Evolutionary conservation across 2,888 invertebrate species (phyloP), one percentile per base, ranked within the genome.

Genomic region (Trachelus stipa): DNA sequence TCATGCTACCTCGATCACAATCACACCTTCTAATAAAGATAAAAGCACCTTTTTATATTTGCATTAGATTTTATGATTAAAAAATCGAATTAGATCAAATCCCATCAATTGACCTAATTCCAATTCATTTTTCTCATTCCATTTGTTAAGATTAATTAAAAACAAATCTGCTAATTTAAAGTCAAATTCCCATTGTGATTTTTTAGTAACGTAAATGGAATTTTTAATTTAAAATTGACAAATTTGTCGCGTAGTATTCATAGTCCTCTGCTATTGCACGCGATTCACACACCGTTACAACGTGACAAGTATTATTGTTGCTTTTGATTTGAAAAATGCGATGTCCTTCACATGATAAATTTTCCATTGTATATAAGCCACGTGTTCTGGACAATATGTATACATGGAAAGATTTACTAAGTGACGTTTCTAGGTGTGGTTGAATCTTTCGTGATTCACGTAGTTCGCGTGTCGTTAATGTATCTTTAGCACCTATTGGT

Each of bases 371-470:
- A 56, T 23, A 23, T 2, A 23, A 56, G 56, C 23, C 56, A 56
- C 23, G 56, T 56, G 23, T 2, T 56, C 56, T 23, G 56, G 9
- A 56, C 56, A 56, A 56, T 56, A 23, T 23, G 2, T 56, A 23
- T 56, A 23, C 23, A 23, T 23, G 2, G 9, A 56, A 15, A 56
- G 56, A 23, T 56, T 56, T 23, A 56, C 56, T 56, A 33, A 31
- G 31, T 12, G 71, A 71, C 30, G n/a, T 69, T 78, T 71, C 68
- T 68, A 56, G 77, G 75, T 34, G 78, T 31, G 81, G 77, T 75
- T 71, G 34, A 33, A 31, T 74, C 73, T 79, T 74, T 79, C 76
- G 68, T 77, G 83, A 81, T 80, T 79, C 82, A 80, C 79, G 77
- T 73, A 56, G 79, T 69, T 80, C 79, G 79, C 78, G 79, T 79